These are phyloP conservation scores for Polyommatus iphigenia DNA, from an alignment of 2,888 invertebrate genomes.

Conservation along the genomic window DNA sequence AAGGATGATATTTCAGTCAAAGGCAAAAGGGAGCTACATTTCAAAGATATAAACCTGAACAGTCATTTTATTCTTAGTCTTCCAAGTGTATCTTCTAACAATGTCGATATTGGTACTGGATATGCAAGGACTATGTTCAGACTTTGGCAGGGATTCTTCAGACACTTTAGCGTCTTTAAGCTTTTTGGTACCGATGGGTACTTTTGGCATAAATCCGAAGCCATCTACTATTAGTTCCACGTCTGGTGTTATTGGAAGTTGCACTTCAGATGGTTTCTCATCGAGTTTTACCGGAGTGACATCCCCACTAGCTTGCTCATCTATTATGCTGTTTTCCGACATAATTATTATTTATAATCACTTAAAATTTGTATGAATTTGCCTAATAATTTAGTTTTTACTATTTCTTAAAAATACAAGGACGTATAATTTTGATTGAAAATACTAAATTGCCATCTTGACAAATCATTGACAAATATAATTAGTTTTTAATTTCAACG, in stretches of 20 bases:
- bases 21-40: not conserved
- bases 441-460: constrained; percentile 1
- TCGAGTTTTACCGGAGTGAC: constrained; percentile 45
- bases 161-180: constrained; percentile 45
- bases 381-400: not conserved
- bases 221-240: constrained; percentile 70
- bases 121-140: constrained; percentile 56
- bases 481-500: not conserved
- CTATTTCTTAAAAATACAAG: not conserved
- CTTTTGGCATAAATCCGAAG: constrained; percentile 72
- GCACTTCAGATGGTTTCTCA: constrained; percentile 44
- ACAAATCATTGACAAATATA: not conserved
- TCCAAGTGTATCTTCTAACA: constrained; percentile 83
- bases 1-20: not conserved
- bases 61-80: constrained; percentile 82
- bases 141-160: not conserved
- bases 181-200: constrained; percentile 42
- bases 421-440: not conserved
- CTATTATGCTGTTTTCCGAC: constrained; percentile 47
- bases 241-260: constrained; percentile 57
- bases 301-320: constrained; percentile 55
- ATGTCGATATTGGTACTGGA: constrained; percentile 69
- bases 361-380: not conserved
- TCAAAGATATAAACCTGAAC: constrained; percentile 68
- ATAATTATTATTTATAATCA: constrained; percentile 43